phyloP scores from a whole-genome alignment of 2,797 vertebrate genomes.

The Argentina silus region DNA sequence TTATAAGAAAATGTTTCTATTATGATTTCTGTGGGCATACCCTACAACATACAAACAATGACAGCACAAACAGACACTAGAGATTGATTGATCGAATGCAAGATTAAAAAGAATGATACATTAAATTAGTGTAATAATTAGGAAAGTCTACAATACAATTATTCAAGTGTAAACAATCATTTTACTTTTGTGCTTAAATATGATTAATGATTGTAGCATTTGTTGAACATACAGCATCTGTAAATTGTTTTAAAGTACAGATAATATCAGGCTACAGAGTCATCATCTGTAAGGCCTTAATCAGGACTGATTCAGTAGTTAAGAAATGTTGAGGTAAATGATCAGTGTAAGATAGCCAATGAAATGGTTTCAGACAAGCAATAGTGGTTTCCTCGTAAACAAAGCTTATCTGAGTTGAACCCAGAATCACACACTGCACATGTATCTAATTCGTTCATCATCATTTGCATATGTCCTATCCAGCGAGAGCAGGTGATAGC shows the following conservation, averaged over 20 bases:
- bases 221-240: constrained; percentile 17
- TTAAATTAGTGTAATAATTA: constrained; percentile 32
- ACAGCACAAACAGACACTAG: background rate
- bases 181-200: constrained; percentile 31
- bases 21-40: too few relatives aligned
- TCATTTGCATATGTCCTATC: constrained; percentile 10
- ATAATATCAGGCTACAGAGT: constrained; percentile 18
- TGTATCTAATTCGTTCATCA: background rate
- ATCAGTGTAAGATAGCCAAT: constrained; percentile 18
- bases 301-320: constrained; percentile 32
- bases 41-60: background rate
- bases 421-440: background rate
- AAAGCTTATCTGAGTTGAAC: background rate
- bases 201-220: constrained; percentile 17
- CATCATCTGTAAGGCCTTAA: constrained; percentile 29
- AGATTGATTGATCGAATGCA: constrained; percentile 16
- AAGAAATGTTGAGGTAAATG: constrained; percentile 48
- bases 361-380: constrained; percentile 22
- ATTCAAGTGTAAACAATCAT: constrained; percentile 59
- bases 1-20: too few relatives aligned
- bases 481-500: background rate
- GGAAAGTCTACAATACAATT: constrained; percentile 22
- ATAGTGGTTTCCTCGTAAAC: constrained; percentile 19
- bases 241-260: constrained; percentile 29
- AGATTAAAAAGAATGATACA: constrained; percentile 22